Evolutionary conservation across 2,888 invertebrate species (phyloP), one percentile per base, ranked within the genome.

Genomic region (Drosophila prostipennis): DNA sequence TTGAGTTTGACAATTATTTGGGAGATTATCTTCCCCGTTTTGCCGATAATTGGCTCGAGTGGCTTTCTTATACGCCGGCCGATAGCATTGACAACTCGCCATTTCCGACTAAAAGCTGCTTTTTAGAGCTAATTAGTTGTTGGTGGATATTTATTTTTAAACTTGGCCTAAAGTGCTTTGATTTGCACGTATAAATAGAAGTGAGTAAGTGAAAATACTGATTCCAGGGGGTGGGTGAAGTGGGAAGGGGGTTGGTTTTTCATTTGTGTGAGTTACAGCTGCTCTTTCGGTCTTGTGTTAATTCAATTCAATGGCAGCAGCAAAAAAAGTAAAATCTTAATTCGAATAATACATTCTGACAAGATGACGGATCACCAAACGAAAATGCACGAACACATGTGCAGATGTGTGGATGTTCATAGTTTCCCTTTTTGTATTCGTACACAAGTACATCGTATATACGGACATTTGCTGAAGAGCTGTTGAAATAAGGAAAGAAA

Each of bases 291-390:
- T 34, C 63, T 43, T 65, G 72, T 82, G 87, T 84, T 84, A 84
- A 84, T 84, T 86, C 82, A 84, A 84, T 84, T 84, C 84, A 86
- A 84, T 80, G 78, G 80, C 74, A 87, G 69, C 67, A 69, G 63
- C 63, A 48, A 63, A 84, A 82, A 89, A 91, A 90, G 89, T 88
- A 84, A 89, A 91, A 91, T 92, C 91, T 91, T 92, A 92, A 92
- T 92, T 92, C 91, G 90, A 89, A 90, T 92, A 92, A 92, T 92
- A 91, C 91, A 90, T 91, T 91, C 91, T 92, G 92, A 92, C 92
- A 92, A 91, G 90, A 91, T 92, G 92, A 92, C 92, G 92, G 92
- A 92, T 92, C 92, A 92, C 92, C 91, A 14, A 85, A 85, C 87
- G 82, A 89, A 89, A 89, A 89, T 89, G 79, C 87, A 80, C 78